Conservation (phyloP, 2,888 invertebrate species). For the Orchesellides sinensis region DNA sequence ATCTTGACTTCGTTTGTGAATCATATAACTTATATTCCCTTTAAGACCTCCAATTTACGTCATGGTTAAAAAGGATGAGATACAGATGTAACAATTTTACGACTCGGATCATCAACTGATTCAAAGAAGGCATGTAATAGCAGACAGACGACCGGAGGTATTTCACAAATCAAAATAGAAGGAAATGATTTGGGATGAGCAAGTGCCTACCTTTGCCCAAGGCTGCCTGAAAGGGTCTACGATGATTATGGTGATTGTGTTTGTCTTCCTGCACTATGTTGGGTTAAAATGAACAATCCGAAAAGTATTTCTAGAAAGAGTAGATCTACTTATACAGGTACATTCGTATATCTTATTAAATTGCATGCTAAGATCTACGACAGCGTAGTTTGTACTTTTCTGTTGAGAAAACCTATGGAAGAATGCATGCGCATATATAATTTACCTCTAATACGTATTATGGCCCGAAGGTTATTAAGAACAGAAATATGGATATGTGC, state of each 20-base stretch:
- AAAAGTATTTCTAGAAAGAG: slow-evolving; percentile 43
- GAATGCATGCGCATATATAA: too few relatives aligned
- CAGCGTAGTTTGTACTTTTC: too few relatives aligned
- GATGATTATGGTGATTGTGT: slow-evolving; percentile 47
- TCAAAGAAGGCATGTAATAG: slow-evolving; percentile 40
- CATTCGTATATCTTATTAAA: too few relatives aligned
- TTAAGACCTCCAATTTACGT: too few relatives aligned
- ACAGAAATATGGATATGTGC: too few relatives aligned
- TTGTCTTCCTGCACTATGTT: slow-evolving; percentile 2
- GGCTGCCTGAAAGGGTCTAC: slow-evolving; percentile 40
- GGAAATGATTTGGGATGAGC: slow-evolving; percentile 41
- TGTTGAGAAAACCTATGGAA: too few relatives aligned
- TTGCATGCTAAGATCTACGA: too few relatives aligned
- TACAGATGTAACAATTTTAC: slow-evolving; percentile 51
- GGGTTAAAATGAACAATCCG: slow-evolving; percentile 12
- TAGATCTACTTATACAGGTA: too few relatives aligned
- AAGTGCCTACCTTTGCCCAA: slow-evolving; percentile 35
- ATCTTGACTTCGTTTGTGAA: slow-evolving; percentile 37
- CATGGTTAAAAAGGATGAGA: slow-evolving; percentile 1
- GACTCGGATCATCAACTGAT: slow-evolving; percentile 16
- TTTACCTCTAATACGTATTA: too few relatives aligned
- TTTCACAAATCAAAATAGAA: slow-evolving; percentile 48
- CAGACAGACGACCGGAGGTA: slow-evolving; percentile 40
- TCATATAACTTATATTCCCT: slow-evolving; percentile 6
- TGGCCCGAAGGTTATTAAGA: too few relatives aligned